Percentiles rank a stretch among this genome's conserved stretches.
phyloP scores from a whole-genome alignment of 2,797 vertebrate genomes.

The Synanceia verrucosa region DNA sequence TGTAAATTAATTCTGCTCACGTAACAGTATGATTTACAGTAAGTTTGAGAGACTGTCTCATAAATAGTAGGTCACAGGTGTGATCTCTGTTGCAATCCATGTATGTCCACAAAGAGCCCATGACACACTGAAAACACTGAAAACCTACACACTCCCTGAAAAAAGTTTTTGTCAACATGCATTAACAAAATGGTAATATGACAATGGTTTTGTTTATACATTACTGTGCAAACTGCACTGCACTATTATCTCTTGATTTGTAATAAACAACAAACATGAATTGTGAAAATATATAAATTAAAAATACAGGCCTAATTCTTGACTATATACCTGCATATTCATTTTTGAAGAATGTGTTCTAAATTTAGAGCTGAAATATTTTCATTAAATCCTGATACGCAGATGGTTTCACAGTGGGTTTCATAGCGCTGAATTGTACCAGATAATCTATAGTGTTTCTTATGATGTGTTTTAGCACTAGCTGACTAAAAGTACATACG shows the following conservation, averaged over 20 bases:
- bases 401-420: neutral
- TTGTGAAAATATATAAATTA: neutral
- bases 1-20: constrained; percentile 1
- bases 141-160: neutral
- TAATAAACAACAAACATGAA: neutral
- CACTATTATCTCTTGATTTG: neutral
- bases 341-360: neutral
- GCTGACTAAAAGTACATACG: neutral
- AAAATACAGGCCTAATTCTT: neutral
- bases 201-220: too few species aligned
- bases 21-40: neutral
- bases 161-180: neutral
- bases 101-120: neutral
- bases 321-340: neutral
- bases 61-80: constrained; percentile 13
- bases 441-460: neutral
- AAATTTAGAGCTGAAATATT: neutral
- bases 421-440: neutral
- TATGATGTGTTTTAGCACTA: neutral
- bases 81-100: neutral
- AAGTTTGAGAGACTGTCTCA: neutral
- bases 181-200: neutral
- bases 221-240: too few species aligned
- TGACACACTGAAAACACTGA: neutral
- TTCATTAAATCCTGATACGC: neutral